phyloP scores from a whole-genome alignment of 2,113 vertebrate genomes.

The Girardinichthys multiradiatus region DNA sequence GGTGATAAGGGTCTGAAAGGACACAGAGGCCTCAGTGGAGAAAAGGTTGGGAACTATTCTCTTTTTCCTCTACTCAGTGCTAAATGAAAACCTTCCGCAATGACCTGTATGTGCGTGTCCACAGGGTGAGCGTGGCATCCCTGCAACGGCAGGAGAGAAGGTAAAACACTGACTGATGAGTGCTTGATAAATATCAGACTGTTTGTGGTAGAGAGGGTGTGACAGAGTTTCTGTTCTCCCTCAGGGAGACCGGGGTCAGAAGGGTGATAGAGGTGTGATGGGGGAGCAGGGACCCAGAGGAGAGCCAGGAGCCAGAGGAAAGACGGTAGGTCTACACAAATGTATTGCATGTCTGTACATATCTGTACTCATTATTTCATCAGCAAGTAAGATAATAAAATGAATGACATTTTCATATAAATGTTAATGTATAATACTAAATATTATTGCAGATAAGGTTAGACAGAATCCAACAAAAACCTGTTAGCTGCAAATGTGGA shows the following conservation, averaged over 20 bases:
- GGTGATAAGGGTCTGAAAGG: slow-evolving; percentile 56
- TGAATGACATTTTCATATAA: too few species aligned
- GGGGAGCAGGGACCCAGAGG: slow-evolving; percentile 62
- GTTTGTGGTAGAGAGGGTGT: not conserved
- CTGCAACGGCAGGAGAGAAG: slow-evolving; percentile 48
- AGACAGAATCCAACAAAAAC: too few species aligned
- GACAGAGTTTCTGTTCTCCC: not conserved
- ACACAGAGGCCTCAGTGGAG: slow-evolving; percentile 20
- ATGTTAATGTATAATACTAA: too few species aligned
- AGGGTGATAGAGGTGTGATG: slow-evolving; percentile 26
- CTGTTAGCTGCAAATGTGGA: too few species aligned
- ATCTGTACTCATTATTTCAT: too few species aligned
- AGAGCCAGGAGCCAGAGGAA: slow-evolving; percentile 57
- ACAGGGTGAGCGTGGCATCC: slow-evolving; percentile 40
- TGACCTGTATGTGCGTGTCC: not conserved
- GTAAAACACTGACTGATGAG: slow-evolving; percentile 22
- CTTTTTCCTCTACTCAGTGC: not conserved
- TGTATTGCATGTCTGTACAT: not conserved
- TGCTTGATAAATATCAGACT: not conserved
- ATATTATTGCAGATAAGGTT: too few species aligned
- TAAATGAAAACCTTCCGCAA: not conserved
- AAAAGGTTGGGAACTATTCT: slow-evolving; percentile 17
- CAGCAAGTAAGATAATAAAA: too few species aligned
- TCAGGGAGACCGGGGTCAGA: slow-evolving; percentile 56
- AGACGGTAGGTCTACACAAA: slow-evolving; percentile 19